Conservation (phyloP, 2,888 invertebrate genomes). For the Auanema freiburgensis region DNA sequence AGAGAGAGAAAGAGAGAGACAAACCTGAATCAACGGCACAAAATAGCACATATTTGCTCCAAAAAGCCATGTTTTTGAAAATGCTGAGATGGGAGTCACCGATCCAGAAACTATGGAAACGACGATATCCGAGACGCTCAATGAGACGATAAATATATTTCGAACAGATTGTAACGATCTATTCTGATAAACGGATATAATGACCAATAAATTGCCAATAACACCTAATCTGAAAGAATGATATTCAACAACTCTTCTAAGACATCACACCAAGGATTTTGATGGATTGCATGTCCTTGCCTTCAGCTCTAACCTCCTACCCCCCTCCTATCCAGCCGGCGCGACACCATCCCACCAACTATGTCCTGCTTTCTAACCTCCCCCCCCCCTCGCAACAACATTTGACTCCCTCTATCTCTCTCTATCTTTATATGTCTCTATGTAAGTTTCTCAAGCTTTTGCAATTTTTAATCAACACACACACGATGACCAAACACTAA, state of each 20-base stretch:
- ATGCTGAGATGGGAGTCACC: conserved; percentile 91
- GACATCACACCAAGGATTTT: background rate
- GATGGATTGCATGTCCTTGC: background rate
- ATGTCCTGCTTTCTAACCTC: no score
- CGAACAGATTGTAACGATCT: conserved; percentile 57
- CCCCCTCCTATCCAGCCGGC: background rate
- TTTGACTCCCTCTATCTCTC: background rate
- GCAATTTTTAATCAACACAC: conserved; percentile 5
- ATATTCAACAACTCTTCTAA: background rate
- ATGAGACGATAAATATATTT: conserved; percentile 62
- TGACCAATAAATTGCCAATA: conserved; percentile 56
- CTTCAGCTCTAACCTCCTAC: background rate
- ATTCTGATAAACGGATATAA: conserved; percentile 52
- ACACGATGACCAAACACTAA: no score
- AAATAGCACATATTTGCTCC: conserved; percentile 86
- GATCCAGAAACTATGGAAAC: conserved; percentile 87
- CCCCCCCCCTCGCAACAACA: background rate
- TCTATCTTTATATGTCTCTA: background rate
- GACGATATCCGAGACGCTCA: conserved; percentile 79
- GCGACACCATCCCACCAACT: no score
- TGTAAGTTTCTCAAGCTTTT: background rate
- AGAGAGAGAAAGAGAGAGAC: no score
- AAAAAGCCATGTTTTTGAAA: conserved; percentile 87
- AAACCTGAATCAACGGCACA: conserved; percentile 85
- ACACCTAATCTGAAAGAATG: conserved; percentile 54